Evolutionary conservation across 2,113 vertebrate genomes (phyloP), one percentile per base, ranked within the genome.

Genomic region (Pygoscelis antarcticus): DNA sequence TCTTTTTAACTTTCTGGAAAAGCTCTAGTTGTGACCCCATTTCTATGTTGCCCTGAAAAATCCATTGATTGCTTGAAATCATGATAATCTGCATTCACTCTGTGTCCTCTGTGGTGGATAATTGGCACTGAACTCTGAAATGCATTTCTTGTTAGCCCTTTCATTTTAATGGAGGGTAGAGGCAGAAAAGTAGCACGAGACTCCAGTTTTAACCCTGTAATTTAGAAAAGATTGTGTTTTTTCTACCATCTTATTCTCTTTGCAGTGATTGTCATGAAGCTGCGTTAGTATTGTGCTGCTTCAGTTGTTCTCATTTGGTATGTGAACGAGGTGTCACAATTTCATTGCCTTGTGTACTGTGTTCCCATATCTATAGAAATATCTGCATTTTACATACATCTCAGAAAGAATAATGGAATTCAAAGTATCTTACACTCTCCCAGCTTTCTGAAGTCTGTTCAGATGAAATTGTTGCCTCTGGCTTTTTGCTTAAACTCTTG

Each of bases 111-210:
- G 36, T 44, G 66, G 34, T 66, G 52, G 29, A 42, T 93, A 93
- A 94, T 78, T 93, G 65, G 66, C 69, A 44, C 44, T 83, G 57
- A 95, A 70, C 22, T 83, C 80, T 87, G 58, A 94, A 93, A 95
- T 70, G 60, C 38, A 77, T 95, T 89, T 95, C 75, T 90, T 87
- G 80, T 83, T 82, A 97, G 51, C 10, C 18, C 9, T 60, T 87
- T 69, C 29, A 80, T 89, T 96, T 85, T 89, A 77, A 65, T 70
- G 58, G 34, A 44, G 16, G 46, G 14, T 27, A 42, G 40, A 84
- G 17, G 30, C 44, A 87, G 80, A 96, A 84, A 76, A 44, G 42
- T 49, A 82, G 17, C 30, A 57, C 47, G 14, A 89, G 30, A 40
- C 10, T 85, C 19, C 19, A 34, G 49, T 64, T 93, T 75, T 68